These are phyloP conservation scores for Phalacrocorax aristotelis DNA, from an alignment of 2,113 vertebrate genomes.

Conservation along the genomic window DNA sequence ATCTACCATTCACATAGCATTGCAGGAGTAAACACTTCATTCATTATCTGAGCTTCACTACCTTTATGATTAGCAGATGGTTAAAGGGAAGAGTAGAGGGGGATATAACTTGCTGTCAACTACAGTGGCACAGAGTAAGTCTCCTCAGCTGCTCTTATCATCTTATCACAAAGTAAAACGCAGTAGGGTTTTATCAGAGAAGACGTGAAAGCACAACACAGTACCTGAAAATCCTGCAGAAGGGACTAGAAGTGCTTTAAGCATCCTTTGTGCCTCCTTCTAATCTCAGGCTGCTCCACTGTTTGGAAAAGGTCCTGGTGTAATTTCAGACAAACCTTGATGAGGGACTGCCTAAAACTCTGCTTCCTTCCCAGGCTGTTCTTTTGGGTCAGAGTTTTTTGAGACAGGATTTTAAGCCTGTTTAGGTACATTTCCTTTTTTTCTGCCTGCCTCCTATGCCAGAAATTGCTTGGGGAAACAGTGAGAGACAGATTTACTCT, in stretches of 20 bases:
- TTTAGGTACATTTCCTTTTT: not conserved
- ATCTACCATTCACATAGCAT: not conserved
- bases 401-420: not conserved
- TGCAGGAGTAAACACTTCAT: not conserved
- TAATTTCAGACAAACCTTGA: not conserved
- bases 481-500: not conserved
- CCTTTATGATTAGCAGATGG: not conserved
- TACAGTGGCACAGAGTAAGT: not conserved
- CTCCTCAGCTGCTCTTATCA: not conserved
- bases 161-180: not conserved
- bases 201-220: not conserved
- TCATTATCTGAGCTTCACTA: not conserved
- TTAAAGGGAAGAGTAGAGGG: not conserved
- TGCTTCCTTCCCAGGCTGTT: not conserved
- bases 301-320: not conserved
- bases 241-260: not conserved
- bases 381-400: not conserved
- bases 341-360: not conserved
- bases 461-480: not conserved
- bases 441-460: not conserved
- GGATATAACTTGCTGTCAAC: not conserved
- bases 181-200: not conserved
- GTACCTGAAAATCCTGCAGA: not conserved
- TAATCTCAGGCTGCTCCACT: not conserved
- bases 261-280: not conserved